phyloP scores from a whole-genome alignment of 2,113 vertebrate species.

The Emydura subglobosa region DNA sequence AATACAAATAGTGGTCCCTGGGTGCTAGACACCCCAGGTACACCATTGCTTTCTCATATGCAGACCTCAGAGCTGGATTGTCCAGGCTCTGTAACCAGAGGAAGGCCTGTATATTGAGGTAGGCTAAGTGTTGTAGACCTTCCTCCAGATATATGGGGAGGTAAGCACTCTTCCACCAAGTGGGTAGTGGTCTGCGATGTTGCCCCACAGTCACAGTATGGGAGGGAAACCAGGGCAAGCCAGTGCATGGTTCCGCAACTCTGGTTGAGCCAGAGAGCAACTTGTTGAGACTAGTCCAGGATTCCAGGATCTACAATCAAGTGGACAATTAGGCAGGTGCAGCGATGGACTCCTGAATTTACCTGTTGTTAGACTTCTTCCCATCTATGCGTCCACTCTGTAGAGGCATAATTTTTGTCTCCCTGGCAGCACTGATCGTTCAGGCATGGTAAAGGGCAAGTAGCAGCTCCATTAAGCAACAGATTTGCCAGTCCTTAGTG shows the following conservation, averaged over 20 bases:
- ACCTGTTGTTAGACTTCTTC: neutral
- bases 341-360: neutral
- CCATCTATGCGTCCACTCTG: neutral
- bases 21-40: too few species aligned
- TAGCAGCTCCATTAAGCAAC: neutral
- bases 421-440: neutral
- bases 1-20: too few species aligned
- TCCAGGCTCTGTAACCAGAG: neutral
- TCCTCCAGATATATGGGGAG: neutral
- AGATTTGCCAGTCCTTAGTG: rapidly evolving
- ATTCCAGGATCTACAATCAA: neutral
- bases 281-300: neutral
- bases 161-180: too few species aligned
- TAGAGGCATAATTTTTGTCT: neutral
- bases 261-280: neutral
- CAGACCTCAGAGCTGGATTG: neutral
- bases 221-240: neutral
- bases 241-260: neutral
- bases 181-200: neutral
- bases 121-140: neutral
- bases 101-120: neutral
- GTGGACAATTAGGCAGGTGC: neutral
- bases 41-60: neutral
- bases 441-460: neutral
- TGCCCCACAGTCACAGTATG: too few species aligned